Conservation (phyloP, 2,888 invertebrate species). For the Rhingia rostrata region DNA sequence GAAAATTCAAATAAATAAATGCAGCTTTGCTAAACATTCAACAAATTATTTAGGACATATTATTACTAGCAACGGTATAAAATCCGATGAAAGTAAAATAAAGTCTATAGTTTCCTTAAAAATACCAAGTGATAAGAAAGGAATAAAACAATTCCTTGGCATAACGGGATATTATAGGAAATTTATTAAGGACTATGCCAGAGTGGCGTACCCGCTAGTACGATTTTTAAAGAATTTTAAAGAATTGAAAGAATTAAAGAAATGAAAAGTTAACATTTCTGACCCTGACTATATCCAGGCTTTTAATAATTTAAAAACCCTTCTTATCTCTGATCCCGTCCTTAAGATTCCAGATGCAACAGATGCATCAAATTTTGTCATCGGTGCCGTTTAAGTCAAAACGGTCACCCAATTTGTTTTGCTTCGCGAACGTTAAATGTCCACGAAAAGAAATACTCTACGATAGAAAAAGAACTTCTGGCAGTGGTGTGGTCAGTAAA, state of each 20-base stretch:
- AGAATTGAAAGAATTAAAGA: too few relatives aligned
- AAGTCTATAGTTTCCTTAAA: too few relatives aligned
- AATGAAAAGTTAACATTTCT: slow-evolving; percentile 13
- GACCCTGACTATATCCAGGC: slow-evolving; percentile 9
- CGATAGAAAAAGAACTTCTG: too few relatives aligned
- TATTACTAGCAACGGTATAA: slow-evolving; percentile 11
- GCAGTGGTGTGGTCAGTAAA: too few relatives aligned
- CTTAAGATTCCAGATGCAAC: slow-evolving; percentile 21
- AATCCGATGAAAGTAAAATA: slow-evolving; percentile 15
- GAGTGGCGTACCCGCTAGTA: slow-evolving; percentile 19
- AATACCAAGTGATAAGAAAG: too few relatives aligned
- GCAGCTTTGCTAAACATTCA: slow-evolving; percentile 17
- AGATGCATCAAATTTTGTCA: slow-evolving; percentile 10
- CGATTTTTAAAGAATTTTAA: slow-evolving; percentile 14
- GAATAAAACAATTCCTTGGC: too few relatives aligned
- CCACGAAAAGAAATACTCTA: too few relatives aligned
- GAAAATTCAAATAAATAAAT: slow-evolving; percentile 35
- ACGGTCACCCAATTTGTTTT: too few relatives aligned
- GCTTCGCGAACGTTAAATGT: too few relatives aligned
- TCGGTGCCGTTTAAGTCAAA: background rate
- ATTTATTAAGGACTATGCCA: too few relatives aligned
- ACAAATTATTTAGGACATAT: slow-evolving; percentile 16
- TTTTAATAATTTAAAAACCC: slow-evolving; percentile 13
- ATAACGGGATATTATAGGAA: too few relatives aligned
- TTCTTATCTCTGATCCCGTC: slow-evolving; percentile 15